A percentile compares a stretch with the other conserved stretches of the same genome.
Conservation (phyloP, 2,113 vertebrate genomes). For the Nothoprocta pentlandii region DNA sequence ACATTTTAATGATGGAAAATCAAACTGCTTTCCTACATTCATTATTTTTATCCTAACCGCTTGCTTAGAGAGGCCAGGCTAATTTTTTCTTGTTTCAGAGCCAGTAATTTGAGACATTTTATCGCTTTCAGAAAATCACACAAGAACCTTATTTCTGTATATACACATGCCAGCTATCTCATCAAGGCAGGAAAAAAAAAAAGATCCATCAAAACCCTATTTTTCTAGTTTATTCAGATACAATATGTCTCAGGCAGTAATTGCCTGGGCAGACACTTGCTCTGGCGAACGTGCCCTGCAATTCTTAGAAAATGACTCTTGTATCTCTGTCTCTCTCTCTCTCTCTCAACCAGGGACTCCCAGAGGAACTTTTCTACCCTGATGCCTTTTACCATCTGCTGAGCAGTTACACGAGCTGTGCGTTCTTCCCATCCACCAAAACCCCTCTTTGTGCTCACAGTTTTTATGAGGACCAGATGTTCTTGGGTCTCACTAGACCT, state of each 20-base stretch:
- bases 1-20: not conserved
- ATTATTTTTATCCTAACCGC: not conserved
- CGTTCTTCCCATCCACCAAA: not conserved
- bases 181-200: not conserved
- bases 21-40: not conserved
- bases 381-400: slow-evolving; percentile 21
- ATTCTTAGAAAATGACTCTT: not conserved
- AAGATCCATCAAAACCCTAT: not conserved
- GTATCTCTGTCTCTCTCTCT: not conserved
- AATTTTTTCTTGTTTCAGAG: not conserved
- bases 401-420: not conserved
- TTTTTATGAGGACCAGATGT: slow-evolving; percentile 27
- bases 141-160: not conserved
- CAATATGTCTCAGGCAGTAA: not conserved
- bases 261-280: not conserved
- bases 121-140: not conserved
- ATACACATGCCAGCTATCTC: not conserved
- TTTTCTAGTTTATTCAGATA: not conserved
- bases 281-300: not conserved
- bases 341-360: not conserved
- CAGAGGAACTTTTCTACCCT: not conserved
- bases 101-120: not conserved
- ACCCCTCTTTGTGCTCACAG: not conserved
- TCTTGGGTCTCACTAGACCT: not conserved
- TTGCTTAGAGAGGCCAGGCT: not conserved